phyloP scores from a whole-genome alignment of 2,888 invertebrate species.

The Exocentrus adspersus region DNA sequence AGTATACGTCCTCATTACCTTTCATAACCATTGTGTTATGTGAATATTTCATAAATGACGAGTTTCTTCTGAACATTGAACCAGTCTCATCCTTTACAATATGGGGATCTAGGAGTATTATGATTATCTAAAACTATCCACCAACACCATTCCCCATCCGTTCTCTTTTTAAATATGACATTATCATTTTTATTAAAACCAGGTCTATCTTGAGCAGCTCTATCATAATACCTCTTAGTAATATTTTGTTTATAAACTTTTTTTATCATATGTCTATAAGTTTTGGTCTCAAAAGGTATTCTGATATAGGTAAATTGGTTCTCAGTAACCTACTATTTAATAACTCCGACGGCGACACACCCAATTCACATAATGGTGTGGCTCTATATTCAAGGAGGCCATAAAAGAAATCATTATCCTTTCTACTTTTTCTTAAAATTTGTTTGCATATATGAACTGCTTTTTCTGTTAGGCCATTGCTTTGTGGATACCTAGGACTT shows the following conservation, averaged over 20 bases:
- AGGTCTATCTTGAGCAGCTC: neutral
- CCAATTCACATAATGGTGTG: neutral
- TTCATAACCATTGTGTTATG: neutral
- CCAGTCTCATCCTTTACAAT: neutral
- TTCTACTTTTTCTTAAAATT: neutral
- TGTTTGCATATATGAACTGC: neutral
- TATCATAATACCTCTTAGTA: neutral
- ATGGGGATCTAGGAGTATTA: neutral
- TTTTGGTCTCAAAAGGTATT: neutral
- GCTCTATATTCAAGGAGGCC: neutral
- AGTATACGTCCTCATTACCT: too few species aligned
- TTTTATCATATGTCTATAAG: neutral
- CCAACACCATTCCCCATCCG: neutral
- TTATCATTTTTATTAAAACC: neutral
- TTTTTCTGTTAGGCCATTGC: neutral
- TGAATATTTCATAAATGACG: neutral
- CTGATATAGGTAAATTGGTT: neutral
- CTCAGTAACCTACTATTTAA: neutral
- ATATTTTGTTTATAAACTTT: neutral
- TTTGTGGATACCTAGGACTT: neutral
- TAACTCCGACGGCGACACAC: neutral
- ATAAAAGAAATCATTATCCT: neutral
- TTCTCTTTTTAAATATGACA: neutral
- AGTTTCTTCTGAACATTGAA: neutral
- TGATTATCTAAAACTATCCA: neutral